These are phyloP conservation scores for Bellardia pandia DNA, from an alignment of 2,888 invertebrate species.

Conservation along the genomic window DNA sequence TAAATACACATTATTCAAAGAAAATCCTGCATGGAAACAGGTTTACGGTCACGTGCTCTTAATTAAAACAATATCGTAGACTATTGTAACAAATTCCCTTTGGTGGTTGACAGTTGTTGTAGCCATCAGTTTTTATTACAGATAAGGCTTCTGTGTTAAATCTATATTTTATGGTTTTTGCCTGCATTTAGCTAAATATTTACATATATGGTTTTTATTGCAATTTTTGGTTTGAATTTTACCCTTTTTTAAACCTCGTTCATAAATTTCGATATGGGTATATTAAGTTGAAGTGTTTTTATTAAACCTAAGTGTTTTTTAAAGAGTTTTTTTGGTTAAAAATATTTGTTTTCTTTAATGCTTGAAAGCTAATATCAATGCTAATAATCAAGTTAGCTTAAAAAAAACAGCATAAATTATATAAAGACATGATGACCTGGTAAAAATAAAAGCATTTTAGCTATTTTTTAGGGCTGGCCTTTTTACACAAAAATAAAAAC, in stretches of 20 bases:
- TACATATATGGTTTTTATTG: conserved; percentile 1
- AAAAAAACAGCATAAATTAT: background rate
- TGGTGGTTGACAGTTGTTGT: background rate
- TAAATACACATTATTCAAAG: conserved; percentile 46
- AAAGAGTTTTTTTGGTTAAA: background rate
- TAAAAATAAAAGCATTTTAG: too few relatives aligned
- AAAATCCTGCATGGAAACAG: conserved; percentile 63
- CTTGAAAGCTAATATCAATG: background rate
- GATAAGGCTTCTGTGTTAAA: background rate
- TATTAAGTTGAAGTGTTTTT: conserved; percentile 11
- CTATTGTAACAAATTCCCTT: background rate
- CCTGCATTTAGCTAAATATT: conserved; percentile 25
- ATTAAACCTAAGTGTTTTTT: conserved; percentile 7
- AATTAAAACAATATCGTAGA: conserved; percentile 67
- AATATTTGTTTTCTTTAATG: background rate
- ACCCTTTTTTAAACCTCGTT: conserved; percentile 23
- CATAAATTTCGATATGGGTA: background rate
- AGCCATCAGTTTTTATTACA: too few relatives aligned
- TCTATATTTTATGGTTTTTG: conserved; percentile 46
- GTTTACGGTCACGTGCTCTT: conserved; percentile 73
- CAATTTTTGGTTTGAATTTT: conserved; percentile 1
- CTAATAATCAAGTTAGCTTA: background rate
- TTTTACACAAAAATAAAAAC: background rate
- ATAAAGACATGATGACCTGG: too few relatives aligned
- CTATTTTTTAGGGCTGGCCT: too few relatives aligned